Evolutionary conservation across 1,140 invertebrate species (phyloP), one percentile per base, ranked within the genome.

Genomic region (Panulirus ornatus): DNA sequence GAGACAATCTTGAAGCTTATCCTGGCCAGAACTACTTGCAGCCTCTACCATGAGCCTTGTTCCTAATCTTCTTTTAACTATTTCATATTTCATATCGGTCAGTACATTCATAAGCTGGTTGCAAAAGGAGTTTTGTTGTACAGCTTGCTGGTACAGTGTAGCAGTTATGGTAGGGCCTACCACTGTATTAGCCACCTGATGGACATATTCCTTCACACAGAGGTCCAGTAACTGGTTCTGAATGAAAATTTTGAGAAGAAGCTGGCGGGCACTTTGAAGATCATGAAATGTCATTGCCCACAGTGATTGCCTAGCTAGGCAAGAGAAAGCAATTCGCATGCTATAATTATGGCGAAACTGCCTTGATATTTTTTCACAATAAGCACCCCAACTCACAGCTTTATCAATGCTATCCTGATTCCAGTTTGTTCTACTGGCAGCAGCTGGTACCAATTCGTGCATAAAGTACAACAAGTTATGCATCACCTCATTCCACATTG

Each of bases 311-410:
- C 30, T 58, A 38, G 79, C 44, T 47, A 82, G 36, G 44, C 16
- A 22, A n/a, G n/a, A 34, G 58, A 89, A 42, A 36, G 88, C 79
- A 51, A 58, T 30, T 0, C 42, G 40, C 51, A 89, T 42, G 54
- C 40, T 84, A 3, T 70, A 70, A 36, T 75, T 76, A 9, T 75
- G 87, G 2, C 11, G 22, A 42, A 75, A 73, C 9, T 66, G 58
- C 27, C 79, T 58, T 6, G 73, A 70, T 14, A 58, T 81, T 84
- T 73, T 91, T 51, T 91, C 91, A 79, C 91, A 91, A 34, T 91
- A 86, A 30, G 16, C 22, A n/a, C 58, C 85, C 91, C 91, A 91
- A 1, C 51, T 51, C 36, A 88, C 36, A 58, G 84, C 91, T 30
- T 58, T 34, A 40, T 91, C 71, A 30, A 91, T 44, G 14, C 71